phyloP scores from a whole-genome alignment of 2,888 invertebrate species.

The Agrotis exclamationis region DNA sequence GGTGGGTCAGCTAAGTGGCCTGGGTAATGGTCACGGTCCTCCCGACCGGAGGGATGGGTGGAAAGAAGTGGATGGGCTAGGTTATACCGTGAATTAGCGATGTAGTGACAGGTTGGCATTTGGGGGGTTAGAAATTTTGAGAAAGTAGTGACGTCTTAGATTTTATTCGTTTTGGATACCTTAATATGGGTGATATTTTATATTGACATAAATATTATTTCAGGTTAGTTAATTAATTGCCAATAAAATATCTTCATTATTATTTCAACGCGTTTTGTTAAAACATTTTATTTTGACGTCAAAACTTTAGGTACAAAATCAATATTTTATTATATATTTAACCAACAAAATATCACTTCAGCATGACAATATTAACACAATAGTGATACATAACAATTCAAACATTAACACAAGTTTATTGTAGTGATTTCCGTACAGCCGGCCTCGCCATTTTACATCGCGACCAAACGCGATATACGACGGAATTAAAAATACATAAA shows the following conservation, averaged over 20 bases:
- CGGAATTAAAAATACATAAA: constrained; percentile 91
- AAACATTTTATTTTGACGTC: background rate
- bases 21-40: constrained; percentile 46
- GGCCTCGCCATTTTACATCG: constrained; percentile 80
- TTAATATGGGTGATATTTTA: background rate
- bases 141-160: background rate
- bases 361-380: constrained; percentile 63
- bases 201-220: background rate
- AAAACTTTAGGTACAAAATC: background rate
- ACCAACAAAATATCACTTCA: constrained; percentile 52
- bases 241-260: too few relatives aligned
- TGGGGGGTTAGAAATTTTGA: background rate
- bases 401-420: constrained; percentile 86
- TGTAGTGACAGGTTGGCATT: background rate
- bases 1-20: constrained; percentile 53
- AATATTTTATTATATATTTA: constrained; percentile 15
- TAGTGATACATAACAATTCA: constrained; percentile 68
- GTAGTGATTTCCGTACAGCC: constrained; percentile 83
- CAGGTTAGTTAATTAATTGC: too few relatives aligned
- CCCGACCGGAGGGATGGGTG: constrained; percentile 33
- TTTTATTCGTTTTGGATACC: background rate
- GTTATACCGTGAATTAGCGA: background rate
- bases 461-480: constrained; percentile 77
- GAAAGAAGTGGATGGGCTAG: constrained; percentile 10
- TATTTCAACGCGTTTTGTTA: too few relatives aligned